phyloP scores from a whole-genome alignment of 2,113 vertebrate genomes.

The Bettongia penicillata region DNA sequence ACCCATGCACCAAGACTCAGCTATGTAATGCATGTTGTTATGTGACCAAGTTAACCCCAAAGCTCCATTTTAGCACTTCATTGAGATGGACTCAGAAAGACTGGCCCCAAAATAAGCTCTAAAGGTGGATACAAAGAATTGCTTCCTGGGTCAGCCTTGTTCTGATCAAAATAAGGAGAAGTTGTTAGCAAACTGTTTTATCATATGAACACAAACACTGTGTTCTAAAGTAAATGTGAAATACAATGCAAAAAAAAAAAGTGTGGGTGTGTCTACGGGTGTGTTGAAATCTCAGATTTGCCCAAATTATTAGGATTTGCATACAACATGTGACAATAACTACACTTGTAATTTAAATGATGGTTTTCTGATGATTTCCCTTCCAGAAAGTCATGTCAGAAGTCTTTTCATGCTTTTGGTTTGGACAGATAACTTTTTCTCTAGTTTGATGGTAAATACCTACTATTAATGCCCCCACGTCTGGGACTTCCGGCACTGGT shows the following conservation, averaged over 20 bases:
- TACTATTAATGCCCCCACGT: conserved; percentile 58
- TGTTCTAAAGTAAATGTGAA: conserved; percentile 3
- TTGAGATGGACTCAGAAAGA: conserved; percentile 27
- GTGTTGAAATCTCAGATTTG: conserved; percentile 13
- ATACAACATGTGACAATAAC: not conserved
- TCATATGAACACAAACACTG: conserved; percentile 43
- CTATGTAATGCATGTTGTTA: not conserved
- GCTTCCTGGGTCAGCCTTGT: not conserved
- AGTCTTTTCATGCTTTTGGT: conserved; percentile 46
- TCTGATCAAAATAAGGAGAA: conserved; percentile 5
- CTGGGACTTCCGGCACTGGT: conserved; percentile 53
- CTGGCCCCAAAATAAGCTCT: conserved; percentile 9
- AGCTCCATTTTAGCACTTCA: conserved; percentile 33
- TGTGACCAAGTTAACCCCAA: not conserved
- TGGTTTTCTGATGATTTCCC: not conserved
- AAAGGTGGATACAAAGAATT: not conserved
- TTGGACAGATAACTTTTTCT: conserved; percentile 65
- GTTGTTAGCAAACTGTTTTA: not conserved
- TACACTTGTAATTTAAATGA: conserved; percentile 1
- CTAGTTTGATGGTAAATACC: conserved; percentile 61
- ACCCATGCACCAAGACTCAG: not conserved
- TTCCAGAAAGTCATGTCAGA: conserved; percentile 22
- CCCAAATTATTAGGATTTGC: not conserved
- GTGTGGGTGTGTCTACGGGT: not conserved
- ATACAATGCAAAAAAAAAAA: not conserved